These are phyloP conservation scores for Semnornis frantzii DNA, from an alignment of 2,113 vertebrate species.

Conservation along the genomic window DNA sequence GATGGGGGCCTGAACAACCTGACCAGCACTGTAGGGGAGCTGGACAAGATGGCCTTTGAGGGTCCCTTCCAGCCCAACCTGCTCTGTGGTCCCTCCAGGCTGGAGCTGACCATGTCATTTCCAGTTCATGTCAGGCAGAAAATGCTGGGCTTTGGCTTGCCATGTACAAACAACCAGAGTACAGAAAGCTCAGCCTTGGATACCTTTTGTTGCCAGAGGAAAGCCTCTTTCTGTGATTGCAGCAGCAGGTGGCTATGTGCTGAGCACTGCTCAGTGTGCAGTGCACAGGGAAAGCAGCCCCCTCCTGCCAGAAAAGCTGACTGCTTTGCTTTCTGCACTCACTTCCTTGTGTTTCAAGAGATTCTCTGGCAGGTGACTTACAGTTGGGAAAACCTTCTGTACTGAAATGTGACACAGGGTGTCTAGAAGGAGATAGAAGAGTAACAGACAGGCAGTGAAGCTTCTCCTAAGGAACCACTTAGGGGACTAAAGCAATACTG, in stretches of 20 bases:
- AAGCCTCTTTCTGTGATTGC: fast-evolving
- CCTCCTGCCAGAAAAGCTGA: neutral
- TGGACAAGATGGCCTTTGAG: no score
- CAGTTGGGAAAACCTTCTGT: neutral
- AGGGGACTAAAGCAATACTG: neutral
- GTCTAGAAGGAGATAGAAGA: neutral
- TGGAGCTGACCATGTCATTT: neutral
- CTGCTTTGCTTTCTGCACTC: neutral
- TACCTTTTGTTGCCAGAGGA: neutral
- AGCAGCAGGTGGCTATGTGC: neutral
- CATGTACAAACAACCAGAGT: neutral
- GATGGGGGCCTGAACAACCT: no score
- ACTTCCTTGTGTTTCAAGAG: neutral
- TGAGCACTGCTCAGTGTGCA: no score
- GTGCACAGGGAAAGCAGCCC: no score
- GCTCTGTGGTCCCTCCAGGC: neutral
- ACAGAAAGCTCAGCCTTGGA: neutral
- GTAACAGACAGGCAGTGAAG: neutral
- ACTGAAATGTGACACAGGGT: neutral
- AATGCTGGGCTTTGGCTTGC: neutral
- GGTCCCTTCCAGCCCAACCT: no score
- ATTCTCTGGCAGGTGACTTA: neutral
- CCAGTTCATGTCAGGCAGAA: neutral
- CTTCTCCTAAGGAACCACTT: neutral
- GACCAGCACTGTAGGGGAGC: no score